Percentiles rank a stretch among this genome's conserved stretches.
Conservation (phyloP, 2,888 invertebrate species). For the Rhopalosiphum nymphaeae region DNA sequence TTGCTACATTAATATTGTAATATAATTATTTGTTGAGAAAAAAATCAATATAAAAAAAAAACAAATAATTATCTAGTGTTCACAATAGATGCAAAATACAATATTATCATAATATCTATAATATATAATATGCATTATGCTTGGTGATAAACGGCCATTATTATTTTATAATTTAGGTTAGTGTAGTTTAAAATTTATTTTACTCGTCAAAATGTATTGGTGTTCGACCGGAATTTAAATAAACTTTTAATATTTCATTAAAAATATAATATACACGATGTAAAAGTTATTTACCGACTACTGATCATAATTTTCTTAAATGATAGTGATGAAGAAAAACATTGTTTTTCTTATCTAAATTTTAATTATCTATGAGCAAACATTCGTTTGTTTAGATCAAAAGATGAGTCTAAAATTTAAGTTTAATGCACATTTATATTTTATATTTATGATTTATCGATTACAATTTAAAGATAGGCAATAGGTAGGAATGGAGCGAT, state of each 20-base stretch:
- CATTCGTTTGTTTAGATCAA: not conserved
- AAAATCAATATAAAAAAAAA: not conserved
- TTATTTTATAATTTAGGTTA: not conserved
- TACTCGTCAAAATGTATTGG: not conserved
- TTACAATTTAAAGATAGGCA: not conserved
- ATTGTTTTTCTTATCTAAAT: not conserved
- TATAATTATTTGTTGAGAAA: not conserved
- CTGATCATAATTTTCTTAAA: not conserved
- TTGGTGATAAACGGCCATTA: not conserved
- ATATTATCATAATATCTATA: constrained; percentile 9
- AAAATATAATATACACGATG: not conserved
- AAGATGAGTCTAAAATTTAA: not conserved
- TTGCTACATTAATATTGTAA: not conserved
- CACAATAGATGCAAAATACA: not conserved
- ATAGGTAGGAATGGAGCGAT: not conserved
- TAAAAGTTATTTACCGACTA: not conserved
- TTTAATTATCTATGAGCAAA: not conserved
- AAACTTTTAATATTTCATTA: not conserved
- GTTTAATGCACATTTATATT: not conserved
- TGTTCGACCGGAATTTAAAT: not conserved
- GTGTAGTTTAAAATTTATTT: not conserved
- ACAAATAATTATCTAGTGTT: not conserved
- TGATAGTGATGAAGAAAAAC: not conserved
- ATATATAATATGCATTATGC: not conserved
- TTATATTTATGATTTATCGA: not conserved